Evolutionary conservation across 2,113 vertebrate genomes (phyloP), one percentile per base, ranked within the genome.

Genomic region (Misgurnus anguillicaudatus): DNA sequence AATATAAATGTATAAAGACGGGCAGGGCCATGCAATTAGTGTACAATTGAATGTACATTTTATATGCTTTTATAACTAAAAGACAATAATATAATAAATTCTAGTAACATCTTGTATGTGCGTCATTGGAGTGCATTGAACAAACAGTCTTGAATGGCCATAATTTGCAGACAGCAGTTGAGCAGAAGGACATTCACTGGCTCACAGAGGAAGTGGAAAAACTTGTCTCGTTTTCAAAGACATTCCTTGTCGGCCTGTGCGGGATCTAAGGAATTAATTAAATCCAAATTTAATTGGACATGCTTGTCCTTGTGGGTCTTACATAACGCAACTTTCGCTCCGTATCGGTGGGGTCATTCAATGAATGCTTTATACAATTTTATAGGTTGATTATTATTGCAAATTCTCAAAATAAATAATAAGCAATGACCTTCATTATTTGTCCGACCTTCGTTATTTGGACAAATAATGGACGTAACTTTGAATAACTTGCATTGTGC

Each of bases 181-280:
- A 5, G 38, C 11, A 62, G 64, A 67, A 24, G 10, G 31, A 81
- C 6, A 19, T 45, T 31, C 11, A 51, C 58, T n/a, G 42, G 72
- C 47, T 71, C 57, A 9, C 16, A 48, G 66, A 62, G 57, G 55
- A 71, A n/a, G n/a, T n/a, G n/a, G n/a, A n/a, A n/a, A n/a, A 71
- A 61, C 75, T 65, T 80, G 47, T 17, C 57, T 64, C 62, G 21
- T 70, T 71, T 70, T 63, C n/a, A 67, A 81, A 70, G n/a, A 68
- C 55, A 71, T 81, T 81, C 63, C 47, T 77, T 61, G 19, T 19
- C 42, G 41, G 47, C 55, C 19, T 70, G 62, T 48, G 58, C 7
- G 19, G 60, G 16, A 60, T 21, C n/a, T 51, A 58, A 48, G 53
- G 48, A 77, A 78, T 71, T 39, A 65, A 78, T 73, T 66, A 66